Conservation (phyloP, 2,113 vertebrate genomes). For the Oryzias melastigma region DNA sequence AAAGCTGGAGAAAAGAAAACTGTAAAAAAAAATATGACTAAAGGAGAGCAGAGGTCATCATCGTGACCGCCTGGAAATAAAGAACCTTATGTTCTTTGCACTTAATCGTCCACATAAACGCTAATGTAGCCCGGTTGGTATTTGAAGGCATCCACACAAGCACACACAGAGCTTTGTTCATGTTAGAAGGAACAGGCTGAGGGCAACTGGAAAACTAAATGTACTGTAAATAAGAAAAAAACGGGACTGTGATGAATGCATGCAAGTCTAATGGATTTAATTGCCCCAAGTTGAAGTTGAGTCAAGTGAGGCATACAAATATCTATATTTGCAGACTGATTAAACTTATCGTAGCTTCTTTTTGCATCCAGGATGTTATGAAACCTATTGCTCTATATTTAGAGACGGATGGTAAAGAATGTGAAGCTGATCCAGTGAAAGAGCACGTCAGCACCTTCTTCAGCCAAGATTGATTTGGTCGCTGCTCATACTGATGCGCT, state of each 20-base stretch:
- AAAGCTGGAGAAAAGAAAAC: too few relatives aligned
- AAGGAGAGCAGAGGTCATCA: too few relatives aligned
- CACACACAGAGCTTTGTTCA: constrained; percentile 12
- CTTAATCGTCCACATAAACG: too few relatives aligned
- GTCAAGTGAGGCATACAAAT: constrained; percentile 15
- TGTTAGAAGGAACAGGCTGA: constrained; percentile 17
- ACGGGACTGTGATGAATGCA: constrained; percentile 33
- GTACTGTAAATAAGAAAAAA: constrained; percentile 21
- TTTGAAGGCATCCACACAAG: constrained; percentile 12
- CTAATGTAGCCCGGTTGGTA: neutral
- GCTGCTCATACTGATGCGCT: constrained; percentile 21
- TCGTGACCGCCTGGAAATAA: too few relatives aligned
- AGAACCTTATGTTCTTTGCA: too few relatives aligned
- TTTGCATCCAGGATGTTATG: neutral
- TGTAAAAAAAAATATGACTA: too few relatives aligned
- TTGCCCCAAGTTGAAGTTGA: constrained; percentile 24
- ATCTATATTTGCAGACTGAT: constrained; percentile 8
- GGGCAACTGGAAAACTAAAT: constrained; percentile 41
- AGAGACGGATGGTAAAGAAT: constrained; percentile 10
- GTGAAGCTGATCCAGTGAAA: constrained; percentile 4
- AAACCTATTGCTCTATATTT: neutral
- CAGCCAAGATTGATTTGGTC: constrained; percentile 9
- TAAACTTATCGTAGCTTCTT: neutral
- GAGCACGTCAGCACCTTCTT: constrained; percentile 4
- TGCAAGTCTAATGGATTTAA: constrained; percentile 30